These are phyloP conservation scores for Rhea pennata DNA, from an alignment of 2,113 vertebrate species.

Conservation along the genomic window DNA sequence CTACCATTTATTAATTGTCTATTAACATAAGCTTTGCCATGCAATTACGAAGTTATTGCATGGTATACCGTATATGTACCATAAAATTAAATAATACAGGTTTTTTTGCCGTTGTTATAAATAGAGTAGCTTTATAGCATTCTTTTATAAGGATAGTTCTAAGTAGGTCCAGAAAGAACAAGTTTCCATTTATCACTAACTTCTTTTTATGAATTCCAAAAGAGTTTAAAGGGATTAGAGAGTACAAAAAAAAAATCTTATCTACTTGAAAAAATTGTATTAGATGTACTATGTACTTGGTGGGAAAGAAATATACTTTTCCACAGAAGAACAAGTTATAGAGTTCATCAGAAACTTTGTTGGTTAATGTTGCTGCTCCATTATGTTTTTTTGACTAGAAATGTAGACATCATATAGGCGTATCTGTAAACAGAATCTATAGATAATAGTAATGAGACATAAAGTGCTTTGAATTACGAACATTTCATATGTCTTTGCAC, in stretches of 20 bases:
- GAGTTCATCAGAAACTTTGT: background rate
- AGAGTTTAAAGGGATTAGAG: background rate
- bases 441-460: background rate
- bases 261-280: background rate
- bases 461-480: conserved; percentile 16
- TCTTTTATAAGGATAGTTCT: background rate
- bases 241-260: background rate
- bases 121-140: background rate
- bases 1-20: background rate
- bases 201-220: background rate
- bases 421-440: conserved; percentile 12
- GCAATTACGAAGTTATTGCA: background rate
- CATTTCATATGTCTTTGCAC: background rate
- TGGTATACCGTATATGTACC: background rate
- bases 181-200: background rate
- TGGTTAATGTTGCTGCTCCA: background rate
- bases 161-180: background rate
- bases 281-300: background rate
- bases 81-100: background rate
- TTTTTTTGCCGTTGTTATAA: background rate
- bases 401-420: background rate
- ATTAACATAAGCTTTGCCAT: conserved; percentile 6
- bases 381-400: background rate
- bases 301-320: conserved; percentile 1
- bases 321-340: background rate